Conservation (phyloP, 2,797 vertebrate genomes). For the Babyrousa celebensis region DNA sequence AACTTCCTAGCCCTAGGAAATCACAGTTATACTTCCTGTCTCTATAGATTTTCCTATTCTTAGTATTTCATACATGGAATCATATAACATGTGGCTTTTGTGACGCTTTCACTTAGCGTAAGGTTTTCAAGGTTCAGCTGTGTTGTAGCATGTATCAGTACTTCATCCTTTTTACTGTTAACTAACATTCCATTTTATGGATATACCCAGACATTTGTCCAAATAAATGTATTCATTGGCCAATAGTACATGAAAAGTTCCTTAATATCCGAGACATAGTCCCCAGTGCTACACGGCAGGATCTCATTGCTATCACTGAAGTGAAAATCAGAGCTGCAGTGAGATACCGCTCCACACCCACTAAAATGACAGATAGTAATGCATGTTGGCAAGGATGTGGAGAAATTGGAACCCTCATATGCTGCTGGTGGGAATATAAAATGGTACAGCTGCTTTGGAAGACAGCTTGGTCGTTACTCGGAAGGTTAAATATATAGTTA, state of each 20-base stretch:
- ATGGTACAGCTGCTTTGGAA: neutral
- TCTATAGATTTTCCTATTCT: neutral
- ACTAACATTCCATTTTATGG: neutral
- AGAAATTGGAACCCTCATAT: neutral
- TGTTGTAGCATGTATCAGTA: neutral
- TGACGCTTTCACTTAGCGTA: neutral
- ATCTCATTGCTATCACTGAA: neutral
- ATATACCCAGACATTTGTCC: neutral
- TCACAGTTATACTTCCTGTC: neutral
- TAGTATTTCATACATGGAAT: neutral
- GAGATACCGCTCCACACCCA: neutral
- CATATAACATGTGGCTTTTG: neutral
- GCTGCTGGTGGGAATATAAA: neutral
- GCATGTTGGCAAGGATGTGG: neutral
- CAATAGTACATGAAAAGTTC: neutral
- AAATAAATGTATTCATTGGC: neutral
- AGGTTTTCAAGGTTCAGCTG: neutral
- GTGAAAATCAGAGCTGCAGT: neutral
- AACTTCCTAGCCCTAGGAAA: neutral
- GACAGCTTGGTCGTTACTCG: neutral
- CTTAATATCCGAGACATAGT: neutral
- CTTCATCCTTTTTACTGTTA: neutral
- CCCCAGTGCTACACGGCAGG: too few relatives aligned
- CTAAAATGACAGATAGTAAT: neutral
- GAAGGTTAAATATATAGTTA: neutral